Base-by-base conservation (phyloP, 2,797 vertebrate species). In the Pygocentrus nattereri region DNA sequence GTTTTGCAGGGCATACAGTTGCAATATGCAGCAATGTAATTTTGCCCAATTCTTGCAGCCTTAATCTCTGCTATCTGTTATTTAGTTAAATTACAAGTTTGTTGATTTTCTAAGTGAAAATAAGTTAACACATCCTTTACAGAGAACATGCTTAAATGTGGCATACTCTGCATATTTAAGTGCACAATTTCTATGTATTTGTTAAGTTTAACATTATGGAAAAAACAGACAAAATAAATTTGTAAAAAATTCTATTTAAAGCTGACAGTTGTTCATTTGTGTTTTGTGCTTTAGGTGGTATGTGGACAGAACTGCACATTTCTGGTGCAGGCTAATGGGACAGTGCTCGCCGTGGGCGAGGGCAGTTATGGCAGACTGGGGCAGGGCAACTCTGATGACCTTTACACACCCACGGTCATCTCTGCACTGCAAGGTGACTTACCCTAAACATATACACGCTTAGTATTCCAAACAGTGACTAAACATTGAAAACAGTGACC, bases 291-390 rank as follows among this genome's bases (percentile, higher is more conserved):
- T 77, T 75, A 96, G 95, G 94, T 95, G 61, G 94, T 95, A 58
- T 96, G 95, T 47, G 95, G 95, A 74, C 95, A 95, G 89, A 95
- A 96, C 92, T 96, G 95, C 81, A 94, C 95, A 19, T 96, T 96
- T 87, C 87, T 95, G 86, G 89, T 96, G 68, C 95, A 95, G 88
- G 94, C 93, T 65, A 95, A 93, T 34, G 95, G 95, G 41, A 90
- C 93, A 0, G 94, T 95, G 10, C 85, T 95, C 84, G 95, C 95
- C 61, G 91, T 95, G 21, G 95, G 95, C 38, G 95, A 96, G 89
- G 95, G 95, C 84, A 95, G 95, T 65, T 96, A 96, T 31, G 95
- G 95, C 41, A 88, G 95, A 83, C 91, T 96, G 79, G 95, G 95
- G 27, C 95, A 95, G 85, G 95, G 95, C 71, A 95, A 96, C 87